These are phyloP conservation scores for Cataglyphis altisquamis DNA, from an alignment of 2,888 invertebrate genomes.

Conservation along the genomic window DNA sequence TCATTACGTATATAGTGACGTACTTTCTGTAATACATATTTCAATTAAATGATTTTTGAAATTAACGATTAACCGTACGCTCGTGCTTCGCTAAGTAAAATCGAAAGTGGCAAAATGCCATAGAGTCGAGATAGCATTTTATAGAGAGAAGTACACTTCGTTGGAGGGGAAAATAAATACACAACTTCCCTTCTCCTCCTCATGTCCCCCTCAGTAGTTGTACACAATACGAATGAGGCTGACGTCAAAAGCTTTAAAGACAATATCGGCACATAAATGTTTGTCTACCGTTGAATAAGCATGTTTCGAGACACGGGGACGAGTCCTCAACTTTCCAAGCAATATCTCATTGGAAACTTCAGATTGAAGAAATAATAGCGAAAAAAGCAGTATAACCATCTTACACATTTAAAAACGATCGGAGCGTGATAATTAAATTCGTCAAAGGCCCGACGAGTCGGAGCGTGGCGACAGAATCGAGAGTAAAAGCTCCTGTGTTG, in stretches of 20 bases:
- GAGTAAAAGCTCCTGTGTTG: slow-evolving; percentile 36
- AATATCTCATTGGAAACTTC: background rate
- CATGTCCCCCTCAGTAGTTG: background rate
- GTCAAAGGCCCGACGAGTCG: background rate
- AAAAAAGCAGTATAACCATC: background rate
- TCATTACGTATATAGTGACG: slow-evolving; percentile 70
- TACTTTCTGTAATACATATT: slow-evolving; percentile 68
- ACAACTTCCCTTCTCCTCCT: background rate
- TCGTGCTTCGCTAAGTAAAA: slow-evolving; percentile 71
- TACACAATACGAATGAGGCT: background rate
- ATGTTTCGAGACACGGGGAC: background rate
- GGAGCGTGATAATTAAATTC: slow-evolving; percentile 28
- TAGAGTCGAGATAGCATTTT: slow-evolving; percentile 45
- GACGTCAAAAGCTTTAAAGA: slow-evolving; percentile 1
- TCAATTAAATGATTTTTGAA: slow-evolving; percentile 70
- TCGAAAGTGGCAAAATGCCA: slow-evolving; percentile 79
- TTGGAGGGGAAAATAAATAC: slow-evolving; percentile 7
- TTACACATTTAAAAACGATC: slow-evolving; percentile 24
- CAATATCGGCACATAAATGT: background rate
- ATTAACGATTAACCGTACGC: slow-evolving; percentile 72
- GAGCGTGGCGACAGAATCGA: slow-evolving; percentile 7
- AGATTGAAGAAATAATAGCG: background rate
- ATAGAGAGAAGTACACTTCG: slow-evolving; percentile 28
- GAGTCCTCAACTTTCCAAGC: slow-evolving; percentile 1
- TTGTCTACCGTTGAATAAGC: slow-evolving; percentile 11